Conservation (phyloP, 2,113 vertebrate genomes). For the Phalacrocorax carbo region DNA sequence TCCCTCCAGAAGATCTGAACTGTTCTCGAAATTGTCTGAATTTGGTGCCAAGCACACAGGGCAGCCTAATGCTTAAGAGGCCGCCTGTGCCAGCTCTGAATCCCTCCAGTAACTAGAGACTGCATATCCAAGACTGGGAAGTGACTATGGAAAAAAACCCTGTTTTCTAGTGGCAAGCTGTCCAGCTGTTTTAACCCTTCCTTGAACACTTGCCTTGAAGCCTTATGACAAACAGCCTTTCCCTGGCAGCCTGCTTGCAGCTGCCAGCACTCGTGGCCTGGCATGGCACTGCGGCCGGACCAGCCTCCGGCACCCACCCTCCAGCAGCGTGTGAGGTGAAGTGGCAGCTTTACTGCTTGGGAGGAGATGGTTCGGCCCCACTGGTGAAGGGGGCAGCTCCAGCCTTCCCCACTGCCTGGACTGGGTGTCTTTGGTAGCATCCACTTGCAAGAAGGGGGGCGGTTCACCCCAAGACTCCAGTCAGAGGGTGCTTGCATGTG, state of each 20-base stretch:
- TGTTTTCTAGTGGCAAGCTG: not conserved
- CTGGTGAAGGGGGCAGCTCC: not conserved
- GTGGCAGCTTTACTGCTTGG: not conserved
- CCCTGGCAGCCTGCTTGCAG: not conserved
- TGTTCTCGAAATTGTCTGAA: slow-evolving; percentile 64
- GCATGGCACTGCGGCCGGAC: not conserved
- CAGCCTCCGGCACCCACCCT: rapidly evolving
- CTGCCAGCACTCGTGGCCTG: not conserved
- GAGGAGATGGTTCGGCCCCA: rapidly evolving
- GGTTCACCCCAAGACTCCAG: not conserved
- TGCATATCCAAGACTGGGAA: not conserved
- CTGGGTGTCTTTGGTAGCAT: not conserved
- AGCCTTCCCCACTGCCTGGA: rapidly evolving
- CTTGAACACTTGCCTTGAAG: not conserved
- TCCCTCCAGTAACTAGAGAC: slow-evolving; percentile 25
- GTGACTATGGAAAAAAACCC: not conserved
- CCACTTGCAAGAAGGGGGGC: not conserved
- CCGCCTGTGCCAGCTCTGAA: slow-evolving; percentile 9
- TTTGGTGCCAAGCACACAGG: slow-evolving; percentile 62
- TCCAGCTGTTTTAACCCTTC: slow-evolving; percentile 9
- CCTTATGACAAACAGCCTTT: not conserved
- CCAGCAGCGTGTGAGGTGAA: rapidly evolving
- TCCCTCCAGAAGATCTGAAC: slow-evolving; percentile 45
- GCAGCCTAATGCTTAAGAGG: slow-evolving; percentile 25
- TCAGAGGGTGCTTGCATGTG: rapidly evolving